These are phyloP conservation scores for Anthophora plumipes DNA, from an alignment of 2,888 invertebrate genomes.

Conservation along the genomic window DNA sequence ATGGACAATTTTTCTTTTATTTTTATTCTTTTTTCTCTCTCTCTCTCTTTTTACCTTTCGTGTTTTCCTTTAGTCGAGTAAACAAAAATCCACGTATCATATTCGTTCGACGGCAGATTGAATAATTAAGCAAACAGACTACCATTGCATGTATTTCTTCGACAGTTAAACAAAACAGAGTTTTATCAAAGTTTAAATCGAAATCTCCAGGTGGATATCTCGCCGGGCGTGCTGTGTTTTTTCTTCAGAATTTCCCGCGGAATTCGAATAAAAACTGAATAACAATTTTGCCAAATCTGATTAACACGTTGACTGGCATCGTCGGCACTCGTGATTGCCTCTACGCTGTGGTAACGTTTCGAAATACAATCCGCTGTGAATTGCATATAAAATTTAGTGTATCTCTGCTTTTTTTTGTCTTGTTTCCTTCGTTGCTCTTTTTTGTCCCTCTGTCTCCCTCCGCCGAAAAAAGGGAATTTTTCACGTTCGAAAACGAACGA, in stretches of 20 bases:
- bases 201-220: slow-evolving; percentile 43
- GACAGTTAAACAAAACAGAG: slow-evolving; percentile 12
- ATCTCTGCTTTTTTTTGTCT: background rate
- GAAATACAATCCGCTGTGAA: slow-evolving; percentile 52
- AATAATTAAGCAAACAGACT: slow-evolving; percentile 31
- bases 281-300: slow-evolving; percentile 57
- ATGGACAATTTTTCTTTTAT: background rate
- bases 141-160: slow-evolving; percentile 10
- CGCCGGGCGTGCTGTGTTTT: slow-evolving; percentile 29
- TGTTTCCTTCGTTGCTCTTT: no score
- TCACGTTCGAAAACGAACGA: background rate
- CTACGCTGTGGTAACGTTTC: slow-evolving; percentile 28
- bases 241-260: slow-evolving; percentile 9
- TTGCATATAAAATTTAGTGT: slow-evolving; percentile 36
- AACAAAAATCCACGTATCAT: background rate
- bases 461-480: background rate
- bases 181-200: slow-evolving; percentile 38
- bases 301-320: slow-evolving; percentile 50
- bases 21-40: no score
- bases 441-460: background rate
- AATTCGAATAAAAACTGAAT: slow-evolving; percentile 49
- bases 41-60: no score
- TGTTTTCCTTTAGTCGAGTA: background rate
- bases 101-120: slow-evolving; percentile 23
- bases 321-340: slow-evolving; percentile 45